phyloP scores from a whole-genome alignment of 2,113 vertebrate genomes.

The Podarcis cretensis region DNA sequence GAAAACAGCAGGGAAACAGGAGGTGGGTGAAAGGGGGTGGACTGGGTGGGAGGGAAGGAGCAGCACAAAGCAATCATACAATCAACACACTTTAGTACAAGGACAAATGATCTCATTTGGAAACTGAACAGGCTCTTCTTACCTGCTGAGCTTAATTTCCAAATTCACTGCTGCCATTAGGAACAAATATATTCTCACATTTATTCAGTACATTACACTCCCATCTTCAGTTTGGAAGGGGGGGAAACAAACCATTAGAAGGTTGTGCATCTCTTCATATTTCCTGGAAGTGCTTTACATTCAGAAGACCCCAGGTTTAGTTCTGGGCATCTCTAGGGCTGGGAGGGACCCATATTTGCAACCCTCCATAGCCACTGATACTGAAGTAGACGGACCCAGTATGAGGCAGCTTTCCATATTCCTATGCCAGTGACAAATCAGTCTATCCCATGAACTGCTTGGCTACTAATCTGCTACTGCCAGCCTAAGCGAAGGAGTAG shows the following conservation, averaged over 20 bases:
- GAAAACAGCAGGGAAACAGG: slow-evolving; percentile 36
- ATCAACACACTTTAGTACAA: slow-evolving; percentile 33
- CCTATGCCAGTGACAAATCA: not conserved
- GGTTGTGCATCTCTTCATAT: not conserved
- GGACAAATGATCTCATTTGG: slow-evolving; percentile 47
- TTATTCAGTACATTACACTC: slow-evolving; percentile 4
- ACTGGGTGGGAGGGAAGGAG: not conserved
- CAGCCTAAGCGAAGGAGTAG: not conserved
- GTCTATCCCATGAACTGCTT: not conserved
- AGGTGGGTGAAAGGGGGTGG: not conserved
- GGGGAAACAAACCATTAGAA: not conserved
- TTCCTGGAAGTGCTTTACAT: not conserved
- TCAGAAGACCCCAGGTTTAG: too few relatives aligned
- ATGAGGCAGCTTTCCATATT: too few relatives aligned
- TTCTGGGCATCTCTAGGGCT: too few relatives aligned
- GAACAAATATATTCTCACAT: not conserved
- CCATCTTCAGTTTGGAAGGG: not conserved
- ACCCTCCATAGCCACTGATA: too few relatives aligned
- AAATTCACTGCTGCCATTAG: slow-evolving; percentile 25
- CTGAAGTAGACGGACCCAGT: too few relatives aligned
- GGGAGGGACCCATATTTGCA: too few relatives aligned
- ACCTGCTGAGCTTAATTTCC: slow-evolving; percentile 58
- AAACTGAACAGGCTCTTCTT: slow-evolving; percentile 44
- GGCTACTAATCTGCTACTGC: not conserved
- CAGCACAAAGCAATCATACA: slow-evolving; percentile 38